Conservation (phyloP, 2,888 invertebrate species). For the Mythimna ferrago region DNA sequence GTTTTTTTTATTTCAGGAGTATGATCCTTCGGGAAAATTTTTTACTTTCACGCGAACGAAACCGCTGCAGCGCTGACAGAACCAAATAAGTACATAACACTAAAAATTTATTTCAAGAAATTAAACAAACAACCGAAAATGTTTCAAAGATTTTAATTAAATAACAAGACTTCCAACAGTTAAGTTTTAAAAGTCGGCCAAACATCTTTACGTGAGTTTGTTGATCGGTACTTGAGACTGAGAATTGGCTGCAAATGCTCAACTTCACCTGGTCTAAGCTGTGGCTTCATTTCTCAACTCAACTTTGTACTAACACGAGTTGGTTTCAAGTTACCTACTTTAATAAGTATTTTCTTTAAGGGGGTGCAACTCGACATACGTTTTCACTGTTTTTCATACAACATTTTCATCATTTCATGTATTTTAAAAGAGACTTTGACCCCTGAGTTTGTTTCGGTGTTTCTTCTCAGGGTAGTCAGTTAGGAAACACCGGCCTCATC, state of each 20-base stretch:
- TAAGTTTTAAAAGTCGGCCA: slow-evolving; percentile 56
- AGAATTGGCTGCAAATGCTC: slow-evolving; percentile 35
- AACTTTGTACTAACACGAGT: background rate
- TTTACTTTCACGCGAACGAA: too few species aligned
- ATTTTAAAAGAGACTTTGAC: too few species aligned
- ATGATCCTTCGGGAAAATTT: too few species aligned
- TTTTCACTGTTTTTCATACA: too few species aligned
- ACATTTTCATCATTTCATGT: too few species aligned
- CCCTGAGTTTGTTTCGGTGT: too few species aligned
- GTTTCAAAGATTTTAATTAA: slow-evolving; percentile 53
- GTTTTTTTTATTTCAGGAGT: too few species aligned
- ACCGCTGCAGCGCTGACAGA: too few species aligned
- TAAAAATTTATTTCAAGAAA: background rate
- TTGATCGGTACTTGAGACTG: slow-evolving; percentile 40
- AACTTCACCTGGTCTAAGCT: slow-evolving; percentile 15
- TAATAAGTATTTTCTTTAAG: too few species aligned
- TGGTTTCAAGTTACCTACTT: background rate
- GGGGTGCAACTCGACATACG: too few species aligned
- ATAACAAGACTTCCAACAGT: slow-evolving; percentile 43
- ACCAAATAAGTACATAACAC: background rate
- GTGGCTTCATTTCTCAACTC: slow-evolving; percentile 30
- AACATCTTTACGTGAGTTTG: slow-evolving; percentile 50
- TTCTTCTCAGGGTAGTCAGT: too few species aligned
- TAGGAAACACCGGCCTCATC: too few species aligned
- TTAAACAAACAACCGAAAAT: slow-evolving; percentile 11